These are phyloP conservation scores for Hipposideros larvatus DNA, from an alignment of 2,797 vertebrate genomes.

Conservation along the genomic window DNA sequence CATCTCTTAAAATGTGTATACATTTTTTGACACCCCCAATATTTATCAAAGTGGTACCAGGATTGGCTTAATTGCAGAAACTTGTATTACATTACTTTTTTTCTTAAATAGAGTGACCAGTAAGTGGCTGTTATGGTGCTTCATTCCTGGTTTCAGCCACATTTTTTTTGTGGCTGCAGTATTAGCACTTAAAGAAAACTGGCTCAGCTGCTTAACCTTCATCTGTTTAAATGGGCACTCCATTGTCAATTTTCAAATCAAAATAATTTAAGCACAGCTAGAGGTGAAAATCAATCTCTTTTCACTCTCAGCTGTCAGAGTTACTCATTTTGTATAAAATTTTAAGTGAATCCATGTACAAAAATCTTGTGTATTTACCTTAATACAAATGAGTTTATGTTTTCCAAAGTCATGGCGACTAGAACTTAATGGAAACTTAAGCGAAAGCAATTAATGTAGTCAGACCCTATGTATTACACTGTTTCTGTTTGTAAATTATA, in stretches of 20 bases:
- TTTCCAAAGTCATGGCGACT: background rate
- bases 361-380: background rate
- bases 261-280: background rate
- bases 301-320: background rate
- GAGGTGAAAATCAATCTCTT: background rate
- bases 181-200: background rate
- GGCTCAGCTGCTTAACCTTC: background rate
- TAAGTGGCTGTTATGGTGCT: background rate
- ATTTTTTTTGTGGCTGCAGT: background rate
- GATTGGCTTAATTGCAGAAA: background rate
- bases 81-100: background rate
- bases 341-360: background rate
- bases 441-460: background rate
- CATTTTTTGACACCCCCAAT: background rate
- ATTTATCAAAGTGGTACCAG: background rate
- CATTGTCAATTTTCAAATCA: background rate
- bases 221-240: background rate
- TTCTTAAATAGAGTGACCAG: background rate
- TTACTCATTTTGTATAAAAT: constrained; percentile 16
- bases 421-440: background rate
- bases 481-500: background rate
- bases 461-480: background rate
- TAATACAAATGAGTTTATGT: background rate
- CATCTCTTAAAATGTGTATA: too few species aligned
- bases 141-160: background rate